Conservation (phyloP, 2,888 invertebrate species). For the Clepsis dumicolana region DNA sequence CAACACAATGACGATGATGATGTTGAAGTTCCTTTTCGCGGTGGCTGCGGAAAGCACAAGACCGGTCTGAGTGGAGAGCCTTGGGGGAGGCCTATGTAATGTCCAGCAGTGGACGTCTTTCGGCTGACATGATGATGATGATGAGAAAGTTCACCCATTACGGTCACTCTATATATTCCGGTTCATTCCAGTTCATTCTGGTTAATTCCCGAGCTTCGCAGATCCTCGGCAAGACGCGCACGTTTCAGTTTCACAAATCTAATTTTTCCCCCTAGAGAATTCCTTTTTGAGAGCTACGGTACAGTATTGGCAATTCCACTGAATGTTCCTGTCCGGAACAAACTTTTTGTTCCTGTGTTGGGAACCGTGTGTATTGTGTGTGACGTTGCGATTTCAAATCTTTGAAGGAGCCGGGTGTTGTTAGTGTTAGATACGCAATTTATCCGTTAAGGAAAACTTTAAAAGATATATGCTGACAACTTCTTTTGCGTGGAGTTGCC, state of each 20-base stretch:
- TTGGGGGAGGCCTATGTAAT: too few relatives aligned
- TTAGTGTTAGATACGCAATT: too few relatives aligned
- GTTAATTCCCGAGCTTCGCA: conserved; percentile 34
- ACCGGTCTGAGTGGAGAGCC: too few relatives aligned
- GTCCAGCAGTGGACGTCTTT: too few relatives aligned
- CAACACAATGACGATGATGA: too few relatives aligned
- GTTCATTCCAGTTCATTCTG: conserved; percentile 4
- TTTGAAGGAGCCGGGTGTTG: conserved; percentile 8
- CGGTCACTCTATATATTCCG: neutral
- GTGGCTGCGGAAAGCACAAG: too few relatives aligned
- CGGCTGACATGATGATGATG: too few relatives aligned
- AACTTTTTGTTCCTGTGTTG: conserved; percentile 43
- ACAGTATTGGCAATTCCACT: conserved; percentile 74
- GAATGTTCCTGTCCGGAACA: conserved; percentile 44
- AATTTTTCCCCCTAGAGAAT: conserved; percentile 74
- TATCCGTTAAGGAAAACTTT: neutral
- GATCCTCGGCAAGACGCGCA: conserved; percentile 54
- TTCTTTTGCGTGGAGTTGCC: too few relatives aligned
- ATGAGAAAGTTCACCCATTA: conserved; percentile 1
- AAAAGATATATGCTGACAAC: neutral
- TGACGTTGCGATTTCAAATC: conserved; percentile 38
- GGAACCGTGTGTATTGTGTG: conserved; percentile 42
- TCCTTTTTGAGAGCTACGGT: conserved; percentile 75
- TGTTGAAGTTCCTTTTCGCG: too few relatives aligned
- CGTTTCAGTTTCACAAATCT: conserved; percentile 81